Evolutionary conservation across 1,140 invertebrate genomes (phyloP), one percentile per base, ranked within the genome.

Genomic region (Drosophila paulistorum): DNA sequence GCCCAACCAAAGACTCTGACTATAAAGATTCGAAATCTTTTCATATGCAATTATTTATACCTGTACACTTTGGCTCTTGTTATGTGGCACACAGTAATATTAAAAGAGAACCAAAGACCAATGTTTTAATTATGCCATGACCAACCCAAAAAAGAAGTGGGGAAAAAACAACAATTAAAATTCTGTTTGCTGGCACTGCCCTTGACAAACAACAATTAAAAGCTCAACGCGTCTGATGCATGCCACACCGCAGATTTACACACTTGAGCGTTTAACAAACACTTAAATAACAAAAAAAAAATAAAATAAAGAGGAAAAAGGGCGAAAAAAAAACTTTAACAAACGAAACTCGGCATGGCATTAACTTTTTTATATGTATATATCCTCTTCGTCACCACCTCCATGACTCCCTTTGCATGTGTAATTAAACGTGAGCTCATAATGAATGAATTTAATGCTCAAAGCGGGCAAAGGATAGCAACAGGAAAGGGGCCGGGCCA

Each of bases 181-280:
- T 69, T 57, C 26, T 37, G 55, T 37, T 45, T 64, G 45, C 14
- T 68, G 51, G 14, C 60, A 39, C 23, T 71, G 68, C 71, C 74
- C 68, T 73, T 76, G 75, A 65, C 69, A 74, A 82, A 83, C 68
- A 79, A 77, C 83, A 87, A 87, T 87, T 87, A 86, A 87, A 77
- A 64, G 76, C 79, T 79, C 59, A 68, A 65, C 77, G 74, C 42
- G 23, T 14, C 42, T 26, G 39, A 26, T 48, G 61, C 61, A 30
- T 45, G 39, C 77, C 74, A 67, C 79, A 45, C 77, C 74, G 66
- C 79, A 57, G 67, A 82, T 79, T 86, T 63, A 67, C 68, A 77
- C 65, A 71, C 74, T 80, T 59, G 71, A 87, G 67, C 65, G 70
- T 67, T 83, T 65, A 64, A 70, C 76, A 86, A 81, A 82, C 76